These are phyloP conservation scores for Nothocercus nigrocapillus DNA, from an alignment of 2,113 vertebrate genomes.

Conservation along the genomic window DNA sequence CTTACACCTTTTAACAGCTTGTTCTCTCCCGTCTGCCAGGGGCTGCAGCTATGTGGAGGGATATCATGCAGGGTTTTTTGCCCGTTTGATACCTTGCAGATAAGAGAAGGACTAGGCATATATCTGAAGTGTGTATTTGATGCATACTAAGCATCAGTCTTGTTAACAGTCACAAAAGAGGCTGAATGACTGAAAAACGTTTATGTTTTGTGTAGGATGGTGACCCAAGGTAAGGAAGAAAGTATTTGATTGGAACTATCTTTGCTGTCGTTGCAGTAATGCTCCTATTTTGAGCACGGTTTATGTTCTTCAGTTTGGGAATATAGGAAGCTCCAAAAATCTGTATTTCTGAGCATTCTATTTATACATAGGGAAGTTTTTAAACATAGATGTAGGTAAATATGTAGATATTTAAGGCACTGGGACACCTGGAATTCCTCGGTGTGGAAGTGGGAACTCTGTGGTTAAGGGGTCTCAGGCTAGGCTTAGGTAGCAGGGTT, in stretches of 20 bases:
- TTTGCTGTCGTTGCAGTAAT: background rate
- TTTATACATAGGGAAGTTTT: background rate
- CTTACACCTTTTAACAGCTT: background rate
- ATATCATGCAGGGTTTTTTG: background rate
- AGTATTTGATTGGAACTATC: background rate
- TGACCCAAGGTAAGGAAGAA: constrained; percentile 7
- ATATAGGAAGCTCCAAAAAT: background rate
- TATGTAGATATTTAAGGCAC: too few relatives aligned
- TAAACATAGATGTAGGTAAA: background rate
- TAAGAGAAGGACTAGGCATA: background rate
- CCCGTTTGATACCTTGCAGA: background rate
- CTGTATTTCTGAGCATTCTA: background rate
- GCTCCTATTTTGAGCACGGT: background rate
- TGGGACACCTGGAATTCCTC: background rate
- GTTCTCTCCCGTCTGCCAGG: background rate
- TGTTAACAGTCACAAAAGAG: constrained; percentile 1
- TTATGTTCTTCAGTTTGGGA: background rate
- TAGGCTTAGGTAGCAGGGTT: background rate
- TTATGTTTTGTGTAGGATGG: background rate
- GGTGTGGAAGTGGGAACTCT: background rate
- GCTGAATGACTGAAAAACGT: constrained; percentile 9
- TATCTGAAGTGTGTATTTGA: background rate
- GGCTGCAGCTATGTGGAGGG: background rate
- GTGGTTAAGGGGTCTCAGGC: background rate
- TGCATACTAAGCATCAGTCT: background rate